phyloP scores from a whole-genome alignment of 1,140 invertebrate species.

The Anastrepha obliqua region DNA sequence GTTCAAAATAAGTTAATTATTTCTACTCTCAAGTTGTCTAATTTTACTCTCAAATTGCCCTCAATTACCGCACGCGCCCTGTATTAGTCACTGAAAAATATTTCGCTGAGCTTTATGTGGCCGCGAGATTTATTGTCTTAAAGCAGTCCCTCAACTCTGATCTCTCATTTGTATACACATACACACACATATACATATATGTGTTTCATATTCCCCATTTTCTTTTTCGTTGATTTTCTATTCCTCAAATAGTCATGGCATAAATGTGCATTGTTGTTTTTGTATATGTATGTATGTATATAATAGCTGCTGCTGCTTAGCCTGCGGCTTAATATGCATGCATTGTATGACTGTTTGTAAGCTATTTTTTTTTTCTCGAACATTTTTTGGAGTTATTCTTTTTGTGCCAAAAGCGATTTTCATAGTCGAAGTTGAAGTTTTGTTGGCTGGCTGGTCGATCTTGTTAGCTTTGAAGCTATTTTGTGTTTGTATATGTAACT shows the following conservation, averaged over 20 bases:
- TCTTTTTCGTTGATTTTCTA: conserved; percentile 38
- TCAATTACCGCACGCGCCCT: no score
- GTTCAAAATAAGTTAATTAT: no score
- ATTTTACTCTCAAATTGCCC: no score
- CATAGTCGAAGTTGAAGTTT: conserved; percentile 44
- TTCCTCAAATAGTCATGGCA: not conserved
- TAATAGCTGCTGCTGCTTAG: no score
- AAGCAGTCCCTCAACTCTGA: conserved; percentile 38
- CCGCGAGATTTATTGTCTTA: conserved; percentile 23
- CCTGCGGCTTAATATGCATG: not conserved
- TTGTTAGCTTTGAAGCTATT: not conserved
- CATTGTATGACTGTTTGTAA: not conserved
- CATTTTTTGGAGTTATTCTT: conserved; percentile 26
- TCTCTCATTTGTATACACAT: not conserved
- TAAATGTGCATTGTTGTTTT: not conserved
- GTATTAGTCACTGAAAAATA: not conserved
- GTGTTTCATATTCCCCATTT: not conserved
- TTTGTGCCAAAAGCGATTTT: conserved; percentile 33
- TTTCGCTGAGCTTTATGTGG: conserved; percentile 32
- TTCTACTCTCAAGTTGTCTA: no score
- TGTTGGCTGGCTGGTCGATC: conserved; percentile 1
- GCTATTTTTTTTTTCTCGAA: not conserved
- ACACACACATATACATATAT: not conserved
- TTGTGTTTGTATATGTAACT: not conserved
- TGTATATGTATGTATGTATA: no score